Evolutionary conservation across 2,113 vertebrate genomes (phyloP).

Genomic region (Eupsittula cactorum): DNA sequence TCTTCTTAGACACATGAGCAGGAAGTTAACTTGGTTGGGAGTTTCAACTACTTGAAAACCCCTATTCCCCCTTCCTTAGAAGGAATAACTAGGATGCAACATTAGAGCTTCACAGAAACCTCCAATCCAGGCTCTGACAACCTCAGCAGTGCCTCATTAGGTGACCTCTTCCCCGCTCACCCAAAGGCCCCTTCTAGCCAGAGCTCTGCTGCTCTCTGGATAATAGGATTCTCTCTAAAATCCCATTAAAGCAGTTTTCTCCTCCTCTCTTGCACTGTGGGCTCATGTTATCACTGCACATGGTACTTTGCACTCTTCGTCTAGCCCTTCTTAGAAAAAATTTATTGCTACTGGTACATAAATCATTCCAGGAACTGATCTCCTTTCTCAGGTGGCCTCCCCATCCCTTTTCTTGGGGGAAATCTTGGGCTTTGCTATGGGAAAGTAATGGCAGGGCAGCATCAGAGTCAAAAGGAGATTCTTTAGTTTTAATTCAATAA

Average conservation of each 20-base stretch:
- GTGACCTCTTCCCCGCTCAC: background rate
- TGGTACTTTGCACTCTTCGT: background rate
- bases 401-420: background rate
- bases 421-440: background rate
- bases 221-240: background rate
- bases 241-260: background rate
- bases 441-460: background rate
- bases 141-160: background rate
- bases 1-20: background rate
- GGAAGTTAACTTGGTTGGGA: background rate
- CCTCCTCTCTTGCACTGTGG: background rate
- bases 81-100: accelerated
- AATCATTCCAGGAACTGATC: background rate
- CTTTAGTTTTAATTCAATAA: background rate
- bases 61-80: background rate
- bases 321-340: background rate
- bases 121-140: background rate
- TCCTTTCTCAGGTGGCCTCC: background rate
- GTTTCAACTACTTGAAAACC: background rate
- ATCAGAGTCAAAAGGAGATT: background rate
- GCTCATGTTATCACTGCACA: background rate
- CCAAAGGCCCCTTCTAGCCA: background rate
- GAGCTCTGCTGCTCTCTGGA: background rate
- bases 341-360: background rate
- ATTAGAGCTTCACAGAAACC: background rate